Evolutionary conservation across 2,888 invertebrate genomes (phyloP).

Genomic region (Andrena chrysosceles): DNA sequence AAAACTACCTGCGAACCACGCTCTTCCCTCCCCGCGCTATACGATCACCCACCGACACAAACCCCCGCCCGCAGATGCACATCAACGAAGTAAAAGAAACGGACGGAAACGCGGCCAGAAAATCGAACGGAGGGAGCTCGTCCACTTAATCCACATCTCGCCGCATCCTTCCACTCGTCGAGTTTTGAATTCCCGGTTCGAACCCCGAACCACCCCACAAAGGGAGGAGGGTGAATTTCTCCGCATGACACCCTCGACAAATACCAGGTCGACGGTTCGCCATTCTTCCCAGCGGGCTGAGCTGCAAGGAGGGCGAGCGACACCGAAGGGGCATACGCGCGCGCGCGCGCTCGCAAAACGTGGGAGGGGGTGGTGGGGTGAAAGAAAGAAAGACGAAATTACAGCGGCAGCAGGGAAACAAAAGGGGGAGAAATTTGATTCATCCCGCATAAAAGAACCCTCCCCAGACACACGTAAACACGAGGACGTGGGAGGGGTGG

Average conservation of each 20-base stretch:
- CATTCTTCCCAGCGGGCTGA: slow-evolving; percentile 18
- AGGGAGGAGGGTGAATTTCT: background rate
- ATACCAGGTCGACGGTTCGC: slow-evolving; percentile 50
- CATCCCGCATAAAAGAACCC: slow-evolving; percentile 48
- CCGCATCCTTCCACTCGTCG: background rate
- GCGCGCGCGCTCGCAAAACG: background rate
- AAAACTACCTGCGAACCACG: no score
- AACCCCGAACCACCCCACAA: slow-evolving; percentile 15
- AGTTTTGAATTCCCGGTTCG: slow-evolving; percentile 31
- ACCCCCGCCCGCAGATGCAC: no score
- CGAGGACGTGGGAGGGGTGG: background rate
- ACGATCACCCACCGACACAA: no score
- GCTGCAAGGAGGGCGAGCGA: background rate
- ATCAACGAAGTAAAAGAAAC: background rate
- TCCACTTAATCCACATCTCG: slow-evolving; percentile 8
- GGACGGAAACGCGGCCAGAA: background rate
- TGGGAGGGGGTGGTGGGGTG: background rate
- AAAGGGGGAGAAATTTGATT: slow-evolving; percentile 59
- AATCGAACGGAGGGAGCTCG: background rate
- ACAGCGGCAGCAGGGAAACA: slow-evolving; percentile 42
- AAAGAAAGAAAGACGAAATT: slow-evolving; percentile 19
- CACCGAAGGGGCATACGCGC: no score
- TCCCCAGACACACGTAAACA: slow-evolving; percentile 44
- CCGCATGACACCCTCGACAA: slow-evolving; percentile 17
- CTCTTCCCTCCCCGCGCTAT: no score